A percentile compares a stretch with the other conserved stretches of the same genome.
phyloP scores from a whole-genome alignment of 2,797 vertebrate species.

The Chaetodon trifasciatus region DNA sequence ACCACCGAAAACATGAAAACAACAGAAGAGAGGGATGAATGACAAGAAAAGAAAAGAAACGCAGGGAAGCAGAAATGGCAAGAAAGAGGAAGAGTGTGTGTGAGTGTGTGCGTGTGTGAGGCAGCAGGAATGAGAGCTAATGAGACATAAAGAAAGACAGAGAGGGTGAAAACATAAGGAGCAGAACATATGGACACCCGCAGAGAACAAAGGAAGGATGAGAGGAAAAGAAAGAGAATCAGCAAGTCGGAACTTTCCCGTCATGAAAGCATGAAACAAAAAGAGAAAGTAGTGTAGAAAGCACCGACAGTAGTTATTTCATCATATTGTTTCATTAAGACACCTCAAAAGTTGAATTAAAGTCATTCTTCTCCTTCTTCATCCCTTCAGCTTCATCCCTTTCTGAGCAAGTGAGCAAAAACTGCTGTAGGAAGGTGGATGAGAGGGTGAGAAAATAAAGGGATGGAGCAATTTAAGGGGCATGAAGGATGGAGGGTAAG shows the following conservation, averaged over 20 bases:
- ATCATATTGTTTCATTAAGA: not conserved
- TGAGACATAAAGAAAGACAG: conserved; percentile 28
- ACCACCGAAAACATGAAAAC: not conserved
- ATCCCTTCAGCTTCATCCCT: not conserved
- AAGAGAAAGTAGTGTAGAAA: not conserved
- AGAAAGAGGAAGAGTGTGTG: not conserved
- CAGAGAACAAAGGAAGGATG: conserved; percentile 38
- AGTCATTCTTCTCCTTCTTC: too few relatives aligned
- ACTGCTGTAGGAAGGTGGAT: not conserved
- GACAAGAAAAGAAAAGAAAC: not conserved
- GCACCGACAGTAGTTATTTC: not conserved
- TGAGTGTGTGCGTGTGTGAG: conserved; percentile 7
- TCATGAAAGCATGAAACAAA: conserved; percentile 10
- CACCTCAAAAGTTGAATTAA: not conserved
- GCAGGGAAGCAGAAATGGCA: not conserved
- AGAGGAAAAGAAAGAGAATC: conserved; percentile 14
- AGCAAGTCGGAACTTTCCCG: not conserved
- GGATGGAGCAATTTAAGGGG: not conserved
- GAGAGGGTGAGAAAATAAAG: not conserved
- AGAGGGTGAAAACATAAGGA: not conserved
- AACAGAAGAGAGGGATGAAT: not conserved
- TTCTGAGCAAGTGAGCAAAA: not conserved
- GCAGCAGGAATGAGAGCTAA: conserved; percentile 31
- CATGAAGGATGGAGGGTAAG: not conserved
- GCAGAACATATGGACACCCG: conserved; percentile 17